Base-by-base conservation (phyloP, 1,140 invertebrate genomes). In the Cydia pomonella region DNA sequence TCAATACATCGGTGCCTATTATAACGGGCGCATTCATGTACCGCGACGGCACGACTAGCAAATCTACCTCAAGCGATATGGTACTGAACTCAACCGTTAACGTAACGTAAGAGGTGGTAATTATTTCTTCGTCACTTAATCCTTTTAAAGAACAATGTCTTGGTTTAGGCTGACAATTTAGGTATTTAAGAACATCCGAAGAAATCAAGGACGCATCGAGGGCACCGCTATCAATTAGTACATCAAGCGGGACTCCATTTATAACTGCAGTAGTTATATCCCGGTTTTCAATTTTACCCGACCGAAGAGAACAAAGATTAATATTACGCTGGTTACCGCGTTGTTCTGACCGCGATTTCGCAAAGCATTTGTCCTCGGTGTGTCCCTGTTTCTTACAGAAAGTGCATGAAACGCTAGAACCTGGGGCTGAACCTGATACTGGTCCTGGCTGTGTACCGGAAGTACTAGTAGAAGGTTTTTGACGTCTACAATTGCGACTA, bases 221-320 rank as follows among this genome's bases (percentile, higher is more conserved):
- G 2, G 77, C 79, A 1, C 82, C 82, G 23, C 79, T 83, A 66
- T 83, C 82, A 23, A 83, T 80, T 25, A 83, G 71, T 13, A 80
- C 59, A 59, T 83, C 79, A 3, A 79, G 44, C 2, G 80, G 75
- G 38, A 80, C 59, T 0, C 75, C 76, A 12, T 77, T 18, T 16
- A 83, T 73, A 0, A 81, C 76, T n/a, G n/a, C n/a, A n/a, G n/a
- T n/a, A 0, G 76, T 77, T 7, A 76, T 18, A 6, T 41, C 77
- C 1, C 80, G 38, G 27, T 80, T 76, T n/a, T 69, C 66, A 47
- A 29, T 72, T 38, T 63, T 16, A 10, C 3, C 7, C 12, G 21
- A 13, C 47, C 72, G 73, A 64, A 6, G 3, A 33, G 29, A 33
- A 6, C 29, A 33, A 33, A 33, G 6, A 6, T 33, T 33, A 33